A percentile compares a stretch with the other conserved stretches of the same genome.
phyloP scores from a whole-genome alignment of 2,113 vertebrate genomes.

The Petaurus breviceps region DNA sequence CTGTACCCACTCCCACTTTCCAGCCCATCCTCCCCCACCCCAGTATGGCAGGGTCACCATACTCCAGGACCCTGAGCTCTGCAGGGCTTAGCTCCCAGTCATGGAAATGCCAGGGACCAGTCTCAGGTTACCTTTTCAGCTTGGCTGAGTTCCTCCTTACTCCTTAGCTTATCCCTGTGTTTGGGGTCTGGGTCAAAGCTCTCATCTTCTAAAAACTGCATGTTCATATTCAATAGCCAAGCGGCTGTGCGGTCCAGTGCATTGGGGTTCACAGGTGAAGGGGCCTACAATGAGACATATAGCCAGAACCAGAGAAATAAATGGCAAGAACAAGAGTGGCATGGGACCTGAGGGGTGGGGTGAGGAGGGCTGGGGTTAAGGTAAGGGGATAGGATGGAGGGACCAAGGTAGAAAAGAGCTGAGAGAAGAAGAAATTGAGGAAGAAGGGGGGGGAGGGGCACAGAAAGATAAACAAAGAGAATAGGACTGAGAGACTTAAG shows the following conservation, averaged over 20 bases:
- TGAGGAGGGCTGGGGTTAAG: background rate
- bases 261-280: conserved; percentile 98
- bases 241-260: conserved; percentile 99
- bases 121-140: conserved; percentile 95
- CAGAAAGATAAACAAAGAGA: background rate
- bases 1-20: background rate
- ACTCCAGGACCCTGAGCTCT: background rate
- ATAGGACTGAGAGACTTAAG: background rate
- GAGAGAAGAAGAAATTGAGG: background rate
- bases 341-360: conserved; percentile 56
- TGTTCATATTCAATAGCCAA: conserved; percentile 99
- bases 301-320: conserved; percentile 81
- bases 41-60: background rate
- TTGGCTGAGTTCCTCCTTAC: conserved; percentile 97
- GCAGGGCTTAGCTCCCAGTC: background rate
- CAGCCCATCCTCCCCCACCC: background rate
- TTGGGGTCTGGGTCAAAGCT: conserved; percentile 93
- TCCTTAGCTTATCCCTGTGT: conserved; percentile 92
- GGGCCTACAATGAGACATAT: conserved; percentile 95
- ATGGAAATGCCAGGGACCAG: conserved; percentile 44
- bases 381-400: conserved; percentile 39
- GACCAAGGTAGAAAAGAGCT: background rate
- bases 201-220: conserved; percentile 99
- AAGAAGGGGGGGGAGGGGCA: background rate
- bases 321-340: conserved; percentile 35